Percentiles rank a stretch among this genome's conserved stretches.
phyloP scores from a whole-genome alignment of 2,888 invertebrate species.

The Cheilosia impressa region DNA sequence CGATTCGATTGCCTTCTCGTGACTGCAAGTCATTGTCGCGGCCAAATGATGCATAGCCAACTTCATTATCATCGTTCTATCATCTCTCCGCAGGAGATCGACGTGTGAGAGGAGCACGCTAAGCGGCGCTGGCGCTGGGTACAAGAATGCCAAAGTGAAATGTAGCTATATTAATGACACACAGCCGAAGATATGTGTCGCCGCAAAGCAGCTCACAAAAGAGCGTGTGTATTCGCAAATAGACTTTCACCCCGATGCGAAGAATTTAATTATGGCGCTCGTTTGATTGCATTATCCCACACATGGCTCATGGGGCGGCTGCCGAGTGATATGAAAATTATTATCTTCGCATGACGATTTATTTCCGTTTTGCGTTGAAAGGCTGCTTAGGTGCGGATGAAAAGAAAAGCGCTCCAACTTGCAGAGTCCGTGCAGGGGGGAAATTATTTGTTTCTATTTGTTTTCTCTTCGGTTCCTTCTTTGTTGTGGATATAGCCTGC shows the following conservation, averaged over 20 bases:
- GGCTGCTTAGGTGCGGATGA: constrained; percentile 59
- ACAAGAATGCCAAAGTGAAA: constrained; percentile 43
- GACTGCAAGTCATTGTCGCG: constrained; percentile 41
- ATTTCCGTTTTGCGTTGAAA: constrained; percentile 70
- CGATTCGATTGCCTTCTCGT: constrained; percentile 24
- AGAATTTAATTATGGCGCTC: constrained; percentile 65
- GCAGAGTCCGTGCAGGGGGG: constrained; percentile 13
- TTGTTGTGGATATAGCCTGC: constrained; percentile 36
- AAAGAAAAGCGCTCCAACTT: constrained; percentile 44
- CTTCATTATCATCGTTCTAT: constrained; percentile 60
- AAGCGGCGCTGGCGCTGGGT: not conserved
- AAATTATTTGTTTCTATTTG: constrained; percentile 19
- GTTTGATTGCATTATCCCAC: constrained; percentile 71
- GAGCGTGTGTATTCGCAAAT: constrained; percentile 34
- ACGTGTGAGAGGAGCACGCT: constrained; percentile 1
- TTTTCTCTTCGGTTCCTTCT: constrained; percentile 7
- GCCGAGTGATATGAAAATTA: constrained; percentile 70
- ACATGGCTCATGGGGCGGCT: constrained; percentile 60
- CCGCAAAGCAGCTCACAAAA: constrained; percentile 26
- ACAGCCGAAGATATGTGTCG: constrained; percentile 52
- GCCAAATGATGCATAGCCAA: constrained; percentile 54
- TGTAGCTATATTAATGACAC: constrained; percentile 62
- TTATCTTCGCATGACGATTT: constrained; percentile 73
- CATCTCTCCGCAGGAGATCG: constrained; percentile 60
- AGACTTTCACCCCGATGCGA: constrained; percentile 69